Conservation (phyloP, 2,797 vertebrate genomes). For the Parotocinclus haroldoi region DNA sequence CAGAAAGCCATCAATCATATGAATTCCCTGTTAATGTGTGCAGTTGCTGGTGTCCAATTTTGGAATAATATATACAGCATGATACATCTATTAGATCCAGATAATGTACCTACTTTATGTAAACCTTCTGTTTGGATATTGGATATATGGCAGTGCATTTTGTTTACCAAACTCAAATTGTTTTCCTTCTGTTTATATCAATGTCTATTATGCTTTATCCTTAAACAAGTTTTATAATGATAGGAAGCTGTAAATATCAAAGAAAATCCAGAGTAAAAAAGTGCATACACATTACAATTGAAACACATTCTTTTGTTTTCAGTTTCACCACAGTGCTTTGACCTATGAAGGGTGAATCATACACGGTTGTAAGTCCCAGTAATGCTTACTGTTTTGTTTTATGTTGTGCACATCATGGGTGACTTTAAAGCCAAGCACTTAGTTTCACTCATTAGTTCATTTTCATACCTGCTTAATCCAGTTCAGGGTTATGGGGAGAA, state of each 20-base stretch:
- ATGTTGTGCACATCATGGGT: conserved; percentile 28
- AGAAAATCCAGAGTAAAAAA: conserved; percentile 13
- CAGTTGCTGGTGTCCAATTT: conserved; percentile 39
- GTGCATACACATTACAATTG: conserved; percentile 2
- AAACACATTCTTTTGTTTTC: conserved; percentile 26
- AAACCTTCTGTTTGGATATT: too few species aligned
- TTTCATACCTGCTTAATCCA: too few species aligned
- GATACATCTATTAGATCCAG: conserved; percentile 39
- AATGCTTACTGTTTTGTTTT: conserved; percentile 23
- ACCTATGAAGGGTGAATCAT: conserved; percentile 18
- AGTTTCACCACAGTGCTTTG: conserved; percentile 20
- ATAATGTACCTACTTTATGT: conserved; percentile 38
- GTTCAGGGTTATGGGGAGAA: too few species aligned
- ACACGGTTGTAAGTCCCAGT: conserved; percentile 22
- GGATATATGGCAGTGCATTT: too few species aligned
- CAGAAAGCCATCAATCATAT: conserved; percentile 38
- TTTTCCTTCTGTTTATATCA: too few species aligned
- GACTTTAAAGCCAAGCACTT: conserved; percentile 48
- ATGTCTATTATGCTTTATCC: too few species aligned
- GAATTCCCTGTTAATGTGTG: conserved; percentile 48
- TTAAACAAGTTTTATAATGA: too few species aligned
- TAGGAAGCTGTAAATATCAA: not conserved
- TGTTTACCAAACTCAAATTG: too few species aligned
- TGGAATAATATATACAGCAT: conserved; percentile 39
- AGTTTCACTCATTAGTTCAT: not conserved